A percentile compares a stretch with the other conserved stretches of the same genome.
Conservation (phyloP, 2,797 vertebrate species). For the Nasua narica region DNA sequence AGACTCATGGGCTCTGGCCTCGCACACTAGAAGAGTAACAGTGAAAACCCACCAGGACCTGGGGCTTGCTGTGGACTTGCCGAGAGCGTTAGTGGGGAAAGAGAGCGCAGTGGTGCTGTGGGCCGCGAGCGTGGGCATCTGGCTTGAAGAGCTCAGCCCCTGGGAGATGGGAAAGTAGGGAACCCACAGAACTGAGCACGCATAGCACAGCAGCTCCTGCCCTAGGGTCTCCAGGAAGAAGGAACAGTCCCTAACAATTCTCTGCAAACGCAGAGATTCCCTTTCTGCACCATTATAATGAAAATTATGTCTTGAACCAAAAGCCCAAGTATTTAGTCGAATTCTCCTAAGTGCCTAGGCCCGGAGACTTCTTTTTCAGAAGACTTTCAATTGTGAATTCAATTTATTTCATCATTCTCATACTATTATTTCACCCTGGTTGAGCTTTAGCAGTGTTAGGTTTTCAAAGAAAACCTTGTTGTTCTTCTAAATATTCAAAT, state of each 20-base stretch:
- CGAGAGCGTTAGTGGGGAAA: no score
- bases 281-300: neutral
- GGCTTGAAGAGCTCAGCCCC: neutral
- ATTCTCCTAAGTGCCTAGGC: neutral
- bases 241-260: neutral
- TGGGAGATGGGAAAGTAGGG: neutral
- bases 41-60: neutral
- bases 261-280: neutral
- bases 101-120: accelerated
- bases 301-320: neutral
- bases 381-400: neutral
- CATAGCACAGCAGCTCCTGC: neutral
- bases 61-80: neutral
- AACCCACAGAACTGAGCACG: neutral
- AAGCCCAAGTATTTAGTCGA: neutral
- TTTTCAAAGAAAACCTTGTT: neutral
- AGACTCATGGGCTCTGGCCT: neutral
- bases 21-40: neutral
- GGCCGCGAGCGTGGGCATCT: accelerated
- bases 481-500: neutral
- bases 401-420: neutral
- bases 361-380: neutral
- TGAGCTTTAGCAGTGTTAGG: neutral
- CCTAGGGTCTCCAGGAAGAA: neutral
- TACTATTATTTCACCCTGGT: neutral